phyloP scores from a whole-genome alignment of 2,113 vertebrate species.

The Urocolius indicus region DNA sequence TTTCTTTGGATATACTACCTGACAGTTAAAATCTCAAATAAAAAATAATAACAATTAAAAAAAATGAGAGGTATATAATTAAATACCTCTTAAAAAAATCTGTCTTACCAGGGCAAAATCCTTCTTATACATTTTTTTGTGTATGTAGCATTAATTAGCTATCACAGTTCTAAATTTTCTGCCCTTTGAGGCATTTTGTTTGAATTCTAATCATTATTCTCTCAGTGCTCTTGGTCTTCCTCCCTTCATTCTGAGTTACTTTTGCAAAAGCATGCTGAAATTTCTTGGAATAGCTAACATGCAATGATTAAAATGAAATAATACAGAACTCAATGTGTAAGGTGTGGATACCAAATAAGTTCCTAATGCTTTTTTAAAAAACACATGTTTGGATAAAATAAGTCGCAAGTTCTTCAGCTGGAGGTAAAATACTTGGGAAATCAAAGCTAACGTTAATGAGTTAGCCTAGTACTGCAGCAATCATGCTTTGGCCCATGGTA shows the following conservation, averaged over 20 bases:
- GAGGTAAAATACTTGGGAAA: not conserved
- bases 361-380: not conserved
- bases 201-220: not conserved
- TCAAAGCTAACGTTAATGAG: not conserved
- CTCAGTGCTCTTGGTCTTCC: not conserved
- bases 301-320: not conserved
- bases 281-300: not conserved
- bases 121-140: not conserved
- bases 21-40: not conserved
- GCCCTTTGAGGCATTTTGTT: conserved; percentile 1
- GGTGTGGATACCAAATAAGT: not conserved
- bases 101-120: not conserved
- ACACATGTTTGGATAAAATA: not conserved
- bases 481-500: not conserved
- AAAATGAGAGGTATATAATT: not conserved
- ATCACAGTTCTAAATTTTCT: not conserved
- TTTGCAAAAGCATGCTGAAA: not conserved
- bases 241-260: not conserved
- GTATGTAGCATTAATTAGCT: not conserved
- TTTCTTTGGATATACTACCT: not conserved
- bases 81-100: not conserved
- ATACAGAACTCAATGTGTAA: not conserved
- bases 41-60: no score
- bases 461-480: not conserved
- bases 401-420: not conserved